phyloP scores from a whole-genome alignment of 2,113 vertebrate species.

The Paramormyrops kingsleyae region DNA sequence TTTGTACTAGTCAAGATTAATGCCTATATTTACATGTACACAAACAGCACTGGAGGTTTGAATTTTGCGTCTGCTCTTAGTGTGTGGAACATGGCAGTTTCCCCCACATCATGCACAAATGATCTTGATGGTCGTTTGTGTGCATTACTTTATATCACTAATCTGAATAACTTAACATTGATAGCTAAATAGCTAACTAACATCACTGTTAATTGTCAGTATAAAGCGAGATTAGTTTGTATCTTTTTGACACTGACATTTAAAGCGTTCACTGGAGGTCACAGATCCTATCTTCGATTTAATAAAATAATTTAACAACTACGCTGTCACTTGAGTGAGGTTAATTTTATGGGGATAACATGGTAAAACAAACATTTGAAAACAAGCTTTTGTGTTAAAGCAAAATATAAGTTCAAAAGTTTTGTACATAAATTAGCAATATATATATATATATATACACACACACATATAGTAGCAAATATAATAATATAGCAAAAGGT shows the following conservation, averaged over 20 bases:
- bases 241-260: no score
- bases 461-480: no score
- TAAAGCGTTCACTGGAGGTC: no score
- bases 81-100: no score
- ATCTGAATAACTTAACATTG: background rate
- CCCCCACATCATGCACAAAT: no score
- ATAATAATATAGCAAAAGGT: no score
- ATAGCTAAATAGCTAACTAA: background rate
- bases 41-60: no score
- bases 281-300: no score
- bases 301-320: conserved; percentile 16
- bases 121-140: background rate
- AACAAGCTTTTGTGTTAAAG: background rate
- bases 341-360: background rate
- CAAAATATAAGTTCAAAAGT: background rate
- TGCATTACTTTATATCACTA: background rate
- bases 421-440: background rate
- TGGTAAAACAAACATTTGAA: background rate
- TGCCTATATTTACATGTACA: no score
- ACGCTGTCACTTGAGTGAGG: conserved; percentile 10
- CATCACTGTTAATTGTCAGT: background rate
- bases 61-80: no score
- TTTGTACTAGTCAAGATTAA: background rate
- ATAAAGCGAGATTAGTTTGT: no score
- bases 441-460: no score